Percentiles rank a stretch among this genome's conserved stretches.
phyloP scores from a whole-genome alignment of 2,888 invertebrate genomes.

The Hemithea aestivaria region DNA sequence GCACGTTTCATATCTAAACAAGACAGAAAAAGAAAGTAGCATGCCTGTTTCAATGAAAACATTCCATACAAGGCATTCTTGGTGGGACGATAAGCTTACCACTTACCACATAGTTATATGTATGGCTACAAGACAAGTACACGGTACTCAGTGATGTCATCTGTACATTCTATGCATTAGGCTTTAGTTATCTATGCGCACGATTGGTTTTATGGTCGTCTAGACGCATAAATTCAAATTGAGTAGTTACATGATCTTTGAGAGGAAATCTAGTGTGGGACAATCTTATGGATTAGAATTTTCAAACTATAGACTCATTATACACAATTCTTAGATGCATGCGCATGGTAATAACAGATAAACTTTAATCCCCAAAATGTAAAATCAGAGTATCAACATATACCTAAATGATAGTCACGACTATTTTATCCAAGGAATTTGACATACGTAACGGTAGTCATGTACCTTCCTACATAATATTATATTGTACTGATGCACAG shows the following conservation, averaged over 20 bases:
- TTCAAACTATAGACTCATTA: no score
- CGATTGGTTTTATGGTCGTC: slow-evolving; percentile 13
- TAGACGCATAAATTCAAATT: slow-evolving; percentile 13
- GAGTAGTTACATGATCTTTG: neutral
- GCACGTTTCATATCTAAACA: slow-evolving; percentile 16
- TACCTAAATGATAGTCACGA: no score
- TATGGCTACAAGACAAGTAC: slow-evolving; percentile 17
- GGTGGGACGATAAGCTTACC: slow-evolving; percentile 17
- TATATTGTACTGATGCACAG: no score
- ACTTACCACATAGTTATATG: no score
- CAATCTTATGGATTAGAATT: no score
- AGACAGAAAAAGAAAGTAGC: slow-evolving; percentile 22
- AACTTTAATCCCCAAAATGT: no score
- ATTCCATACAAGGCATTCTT: slow-evolving; percentile 16
- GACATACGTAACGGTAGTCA: no score
- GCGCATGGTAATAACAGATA: no score
- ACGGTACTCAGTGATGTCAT: slow-evolving; percentile 18
- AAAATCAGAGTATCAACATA: no score
- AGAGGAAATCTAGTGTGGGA: slow-evolving; percentile 4
- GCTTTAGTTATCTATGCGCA: slow-evolving; percentile 15
- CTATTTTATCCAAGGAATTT: no score
- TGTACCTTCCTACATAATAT: no score
- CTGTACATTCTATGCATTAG: slow-evolving; percentile 16
- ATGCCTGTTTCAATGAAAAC: slow-evolving; percentile 21
- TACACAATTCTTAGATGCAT: no score